Conservation (phyloP, 2,888 invertebrate species). For the Drosophila dives region DNA sequence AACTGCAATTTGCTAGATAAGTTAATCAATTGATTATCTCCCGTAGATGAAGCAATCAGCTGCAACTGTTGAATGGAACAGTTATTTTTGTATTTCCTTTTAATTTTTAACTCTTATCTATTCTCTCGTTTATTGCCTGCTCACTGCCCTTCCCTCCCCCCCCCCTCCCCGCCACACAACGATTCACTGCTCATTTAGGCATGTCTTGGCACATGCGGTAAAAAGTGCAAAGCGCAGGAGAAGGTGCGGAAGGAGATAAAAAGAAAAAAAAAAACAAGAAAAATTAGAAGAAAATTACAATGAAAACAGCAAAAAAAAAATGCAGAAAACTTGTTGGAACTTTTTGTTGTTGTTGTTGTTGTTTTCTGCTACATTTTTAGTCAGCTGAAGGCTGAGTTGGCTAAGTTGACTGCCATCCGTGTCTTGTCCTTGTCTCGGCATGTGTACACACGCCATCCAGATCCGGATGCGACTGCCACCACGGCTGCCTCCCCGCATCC, state of each 20-base stretch:
- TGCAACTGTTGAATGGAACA: background rate
- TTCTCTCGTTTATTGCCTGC: background rate
- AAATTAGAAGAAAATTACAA: conserved; percentile 51
- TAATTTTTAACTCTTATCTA: background rate
- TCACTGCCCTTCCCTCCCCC: background rate
- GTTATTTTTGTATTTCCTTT: background rate
- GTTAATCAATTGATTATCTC: too few species aligned
- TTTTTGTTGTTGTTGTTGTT: conserved; percentile 41
- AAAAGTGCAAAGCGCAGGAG: conserved; percentile 10
- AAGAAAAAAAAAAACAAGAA: conserved; percentile 40
- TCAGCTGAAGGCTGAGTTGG: conserved; percentile 45
- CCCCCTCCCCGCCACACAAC: too few species aligned
- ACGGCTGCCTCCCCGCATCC: background rate
- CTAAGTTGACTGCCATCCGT: conserved; percentile 55
- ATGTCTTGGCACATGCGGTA: conserved; percentile 23
- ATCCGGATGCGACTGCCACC: conserved; percentile 43
- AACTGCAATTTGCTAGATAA: background rate
- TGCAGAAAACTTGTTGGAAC: conserved; percentile 64
- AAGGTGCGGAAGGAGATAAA: conserved; percentile 8
- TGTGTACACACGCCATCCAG: conserved; percentile 61
- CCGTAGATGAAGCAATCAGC: background rate
- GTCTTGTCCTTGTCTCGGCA: conserved; percentile 74
- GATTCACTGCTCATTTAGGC: conserved; percentile 5
- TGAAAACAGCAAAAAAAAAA: conserved; percentile 21
- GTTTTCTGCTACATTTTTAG: conserved; percentile 38